Evolutionary conservation across 2,888 invertebrate genomes (phyloP), one percentile per base, ranked within the genome.

Genomic region (Andrena bicolor): DNA sequence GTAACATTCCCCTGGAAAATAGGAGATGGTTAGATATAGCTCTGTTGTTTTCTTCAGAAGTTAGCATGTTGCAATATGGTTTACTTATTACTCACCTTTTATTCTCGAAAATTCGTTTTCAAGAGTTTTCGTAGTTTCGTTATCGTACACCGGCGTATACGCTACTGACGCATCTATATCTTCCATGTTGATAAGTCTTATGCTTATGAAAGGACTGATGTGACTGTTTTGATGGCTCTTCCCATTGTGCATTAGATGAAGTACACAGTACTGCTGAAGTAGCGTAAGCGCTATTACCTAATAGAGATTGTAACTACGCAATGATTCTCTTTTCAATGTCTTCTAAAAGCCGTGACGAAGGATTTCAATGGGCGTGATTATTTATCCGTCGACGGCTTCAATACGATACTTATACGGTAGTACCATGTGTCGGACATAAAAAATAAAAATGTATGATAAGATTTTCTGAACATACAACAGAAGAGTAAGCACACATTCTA

Each of bases 1-100:
- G 93, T 98, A 99, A 90, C 96, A 96, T 90, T 95, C 95, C 80
- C 95, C 97, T 97, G 94, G 82, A 93, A 94, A 16, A 70, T 16
- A 23, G n/a, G 35, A 20, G 13, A 41, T 49, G 64, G 32, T 61
- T 56, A 48, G 56, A 71, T 8, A 13, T 70, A 16, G 2, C 58
- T 58, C 16, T 51, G 26, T 48, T 3, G 0, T n/a, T 4, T 13
- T 6, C 23, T 2, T 0, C 5, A 51, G n/a, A 0, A 16, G n/a
- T 2, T 30, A 13, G 6, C 13, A 23, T 10, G 20, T n/a, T 1
- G n/a, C 4, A 20, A 51, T 23, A 10, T 13, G 30, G 30, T 58
- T 65, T 16, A 4, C 30, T n/a, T 41, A 60, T 41, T 5, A 26
- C 63, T 90, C 89, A 93, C 93, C 93, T 88, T 89, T 86, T n/a